phyloP scores from a whole-genome alignment of 2,888 invertebrate genomes.

The Pseudanteris insignis region DNA sequence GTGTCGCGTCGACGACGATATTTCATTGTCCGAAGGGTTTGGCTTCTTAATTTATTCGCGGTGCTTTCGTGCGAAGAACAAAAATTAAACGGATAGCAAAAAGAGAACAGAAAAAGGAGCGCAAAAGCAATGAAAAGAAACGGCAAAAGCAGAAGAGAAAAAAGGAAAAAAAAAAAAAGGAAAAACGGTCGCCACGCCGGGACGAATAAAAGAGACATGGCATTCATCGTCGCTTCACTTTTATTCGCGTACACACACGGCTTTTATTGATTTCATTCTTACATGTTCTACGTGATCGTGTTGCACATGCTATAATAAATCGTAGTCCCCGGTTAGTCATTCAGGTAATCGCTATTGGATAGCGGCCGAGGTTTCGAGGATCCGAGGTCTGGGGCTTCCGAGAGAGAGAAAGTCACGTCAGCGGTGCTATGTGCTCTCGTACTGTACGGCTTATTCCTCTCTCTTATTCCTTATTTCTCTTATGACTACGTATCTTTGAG shows the following conservation, averaged over 20 bases:
- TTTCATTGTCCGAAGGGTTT: conserved; percentile 26
- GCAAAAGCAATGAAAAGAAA: not conserved
- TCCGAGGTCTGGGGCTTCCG: conserved; percentile 45
- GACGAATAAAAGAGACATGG: conserved; percentile 21
- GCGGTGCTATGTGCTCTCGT: conserved; percentile 38
- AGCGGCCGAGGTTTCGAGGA: no score
- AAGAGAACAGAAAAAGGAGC: not conserved
- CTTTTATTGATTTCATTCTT: conserved; percentile 47
- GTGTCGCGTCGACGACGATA: conserved; percentile 27
- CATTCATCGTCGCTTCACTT: conserved; percentile 44
- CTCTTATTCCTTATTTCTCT: conserved; percentile 17
- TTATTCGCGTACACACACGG: conserved; percentile 35
- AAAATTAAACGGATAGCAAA: conserved; percentile 22
- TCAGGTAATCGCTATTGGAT: conserved; percentile 44
- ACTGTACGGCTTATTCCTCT: conserved; percentile 2
- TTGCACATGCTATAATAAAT: conserved; percentile 45
- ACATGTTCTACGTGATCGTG: conserved; percentile 43
- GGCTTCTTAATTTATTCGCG: conserved; percentile 40
- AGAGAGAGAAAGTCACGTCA: conserved; percentile 57
- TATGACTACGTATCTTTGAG: conserved; percentile 41
- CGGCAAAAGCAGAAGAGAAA: not conserved
- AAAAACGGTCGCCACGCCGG: no score
- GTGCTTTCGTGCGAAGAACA: conserved; percentile 33
- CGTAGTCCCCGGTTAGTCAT: conserved; percentile 41
- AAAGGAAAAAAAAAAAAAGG: not conserved